Percentiles rank a stretch among this genome's conserved stretches.
Evolutionary conservation across 2,113 vertebrate genomes (phyloP).

Genomic region (Microcebus ravelobensis): DNA sequence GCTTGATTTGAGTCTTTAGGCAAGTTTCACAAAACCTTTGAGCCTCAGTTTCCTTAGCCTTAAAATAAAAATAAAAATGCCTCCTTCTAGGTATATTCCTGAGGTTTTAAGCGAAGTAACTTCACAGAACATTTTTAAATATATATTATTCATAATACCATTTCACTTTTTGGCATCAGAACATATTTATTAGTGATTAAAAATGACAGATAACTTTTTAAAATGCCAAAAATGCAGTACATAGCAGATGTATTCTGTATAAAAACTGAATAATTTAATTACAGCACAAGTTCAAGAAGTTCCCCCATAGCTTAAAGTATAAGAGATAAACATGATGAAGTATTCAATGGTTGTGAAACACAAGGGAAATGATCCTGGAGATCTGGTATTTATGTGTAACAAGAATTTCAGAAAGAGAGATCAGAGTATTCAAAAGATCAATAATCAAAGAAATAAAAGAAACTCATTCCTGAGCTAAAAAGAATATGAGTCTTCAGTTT

Average conservation of each 20-base stretch:
- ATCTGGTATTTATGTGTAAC: not conserved
- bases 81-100: not conserved
- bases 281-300: not conserved
- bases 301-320: not conserved
- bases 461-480: not conserved
- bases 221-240: not conserved
- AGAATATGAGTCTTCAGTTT: not conserved
- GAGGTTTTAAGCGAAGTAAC: not conserved
- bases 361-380: not conserved
- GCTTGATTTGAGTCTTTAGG: not conserved
- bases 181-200: not conserved
- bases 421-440: not conserved
- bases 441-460: conserved; percentile 20
- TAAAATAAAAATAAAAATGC: conserved; percentile 32
- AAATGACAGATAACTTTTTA: not conserved
- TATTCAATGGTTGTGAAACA: not conserved
- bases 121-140: not conserved
- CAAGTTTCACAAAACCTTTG: not conserved
- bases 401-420: conserved; percentile 22
- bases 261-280: conserved; percentile 30
- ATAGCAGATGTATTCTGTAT: not conserved
- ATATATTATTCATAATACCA: not conserved
- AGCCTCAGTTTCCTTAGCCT: not conserved
- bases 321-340: not conserved
- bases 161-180: conserved; percentile 7